A percentile compares a stretch with the other conserved stretches of the same genome.
Conservation (phyloP, 2,888 invertebrate species). For the Parasteatoda lunata region DNA sequence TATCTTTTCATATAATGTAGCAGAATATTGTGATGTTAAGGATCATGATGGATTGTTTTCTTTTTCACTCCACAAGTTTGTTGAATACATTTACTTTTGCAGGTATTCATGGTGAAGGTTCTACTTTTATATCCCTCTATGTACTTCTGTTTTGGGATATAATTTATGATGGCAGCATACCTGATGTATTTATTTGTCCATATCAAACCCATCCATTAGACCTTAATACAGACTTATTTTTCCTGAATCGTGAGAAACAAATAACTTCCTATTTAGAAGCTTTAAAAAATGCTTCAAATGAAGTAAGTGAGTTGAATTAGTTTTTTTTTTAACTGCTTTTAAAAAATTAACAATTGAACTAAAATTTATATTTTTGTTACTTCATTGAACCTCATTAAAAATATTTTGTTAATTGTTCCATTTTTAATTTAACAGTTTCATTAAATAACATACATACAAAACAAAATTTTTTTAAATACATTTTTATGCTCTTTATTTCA, state of each 20-base stretch:
- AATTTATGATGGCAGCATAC: conserved; percentile 78
- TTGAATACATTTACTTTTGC: background rate
- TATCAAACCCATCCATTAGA: conserved; percentile 85
- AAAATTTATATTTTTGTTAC: background rate
- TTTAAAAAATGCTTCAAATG: conserved; percentile 74
- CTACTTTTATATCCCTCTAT: conserved; percentile 80
- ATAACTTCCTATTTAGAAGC: conserved; percentile 78
- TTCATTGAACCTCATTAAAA: background rate
- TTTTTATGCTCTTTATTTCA: background rate
- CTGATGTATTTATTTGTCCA: conserved; percentile 81
- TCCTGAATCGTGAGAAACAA: conserved; percentile 78
- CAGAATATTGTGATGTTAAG: too few relatives aligned
- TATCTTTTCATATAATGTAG: too few relatives aligned
- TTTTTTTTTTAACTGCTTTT: background rate
- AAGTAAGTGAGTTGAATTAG: conserved; percentile 71
- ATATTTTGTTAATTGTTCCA: background rate
- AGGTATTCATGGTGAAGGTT: conserved; percentile 85
- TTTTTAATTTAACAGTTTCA: background rate
- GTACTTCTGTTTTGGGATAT: conserved; percentile 86
- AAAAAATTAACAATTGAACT: background rate
- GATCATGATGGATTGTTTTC: too few relatives aligned
- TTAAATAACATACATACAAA: too few relatives aligned
- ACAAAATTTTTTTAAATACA: background rate
- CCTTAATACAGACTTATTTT: conserved; percentile 81
- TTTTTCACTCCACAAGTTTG: background rate